Percentiles rank a stretch among this genome's conserved stretches.
These are phyloP conservation scores for Mesopsocus fuscifrons DNA, from an alignment of 2,888 invertebrate species.

Conservation along the genomic window DNA sequence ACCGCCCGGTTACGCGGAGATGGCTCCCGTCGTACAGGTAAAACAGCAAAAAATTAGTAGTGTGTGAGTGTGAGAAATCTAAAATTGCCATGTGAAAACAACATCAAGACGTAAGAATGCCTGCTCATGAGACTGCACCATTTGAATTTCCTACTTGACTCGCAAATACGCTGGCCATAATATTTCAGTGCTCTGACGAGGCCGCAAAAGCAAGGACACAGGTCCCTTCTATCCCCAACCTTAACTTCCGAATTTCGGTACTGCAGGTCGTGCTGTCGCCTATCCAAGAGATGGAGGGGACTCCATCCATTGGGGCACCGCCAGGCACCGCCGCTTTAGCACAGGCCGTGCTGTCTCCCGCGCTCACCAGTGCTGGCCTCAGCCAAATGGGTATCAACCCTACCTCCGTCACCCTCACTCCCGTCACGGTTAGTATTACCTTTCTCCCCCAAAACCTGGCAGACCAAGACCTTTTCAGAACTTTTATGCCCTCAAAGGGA, in stretches of 20 bases:
- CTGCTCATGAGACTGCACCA: too few species aligned
- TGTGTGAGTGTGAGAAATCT: too few species aligned
- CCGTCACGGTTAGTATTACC: slow-evolving; percentile 30
- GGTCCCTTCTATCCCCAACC: too few species aligned
- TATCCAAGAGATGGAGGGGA: slow-evolving; percentile 66
- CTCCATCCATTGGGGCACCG: slow-evolving; percentile 13
- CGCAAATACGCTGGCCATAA: too few species aligned
- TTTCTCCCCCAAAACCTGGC: neutral
- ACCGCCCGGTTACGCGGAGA: slow-evolving; percentile 13
- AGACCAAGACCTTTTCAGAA: neutral
- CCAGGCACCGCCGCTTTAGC: slow-evolving; percentile 53
- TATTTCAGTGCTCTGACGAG: too few species aligned
- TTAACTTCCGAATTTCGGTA: too few species aligned
- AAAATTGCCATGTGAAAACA: too few species aligned
- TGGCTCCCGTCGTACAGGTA: slow-evolving; percentile 17
- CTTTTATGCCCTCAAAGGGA: too few species aligned
- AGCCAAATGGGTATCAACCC: slow-evolving; percentile 19
- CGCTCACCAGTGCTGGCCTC: slow-evolving; percentile 28
- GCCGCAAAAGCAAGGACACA: too few species aligned
- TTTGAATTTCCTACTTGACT: too few species aligned
- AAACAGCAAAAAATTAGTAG: too few species aligned
- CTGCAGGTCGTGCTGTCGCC: slow-evolving; percentile 57
- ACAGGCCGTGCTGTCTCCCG: slow-evolving; percentile 53
- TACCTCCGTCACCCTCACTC: slow-evolving; percentile 27
- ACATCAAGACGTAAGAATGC: too few species aligned